phyloP scores from a whole-genome alignment of 1,140 invertebrate species.

The Bilobella aurantiaca region DNA sequence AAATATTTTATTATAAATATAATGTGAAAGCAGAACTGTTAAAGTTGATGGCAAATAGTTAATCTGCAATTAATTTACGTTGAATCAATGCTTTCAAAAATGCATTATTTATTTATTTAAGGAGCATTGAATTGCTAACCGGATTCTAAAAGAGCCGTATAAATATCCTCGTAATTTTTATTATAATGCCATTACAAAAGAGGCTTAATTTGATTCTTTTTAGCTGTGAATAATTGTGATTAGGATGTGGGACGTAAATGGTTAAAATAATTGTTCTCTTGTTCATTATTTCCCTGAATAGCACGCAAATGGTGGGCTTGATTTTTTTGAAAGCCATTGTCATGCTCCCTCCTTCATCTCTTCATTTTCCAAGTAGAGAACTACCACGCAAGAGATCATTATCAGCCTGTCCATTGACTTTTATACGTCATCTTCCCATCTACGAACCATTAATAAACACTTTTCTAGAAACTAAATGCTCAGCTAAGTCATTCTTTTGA shows the following conservation, averaged over 20 bases:
- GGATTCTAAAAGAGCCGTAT: no score
- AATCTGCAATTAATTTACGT: no score
- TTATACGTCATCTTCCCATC: background rate
- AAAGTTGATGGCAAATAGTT: no score
- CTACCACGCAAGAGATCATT: background rate
- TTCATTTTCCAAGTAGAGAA: background rate
- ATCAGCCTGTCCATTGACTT: background rate
- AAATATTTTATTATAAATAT: no score
- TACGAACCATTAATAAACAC: slow-evolving; percentile 5
- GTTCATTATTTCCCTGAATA: background rate
- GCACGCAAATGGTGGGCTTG: slow-evolving; percentile 1
- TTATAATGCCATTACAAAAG: no score
- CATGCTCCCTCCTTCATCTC: background rate
- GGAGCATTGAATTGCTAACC: background rate
- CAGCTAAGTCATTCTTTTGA: background rate
- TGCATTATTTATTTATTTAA: background rate
- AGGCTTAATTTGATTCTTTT: no score
- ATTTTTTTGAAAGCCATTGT: background rate
- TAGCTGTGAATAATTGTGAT: no score
- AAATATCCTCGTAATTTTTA: no score
- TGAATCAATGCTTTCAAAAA: no score
- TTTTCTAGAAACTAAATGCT: background rate
- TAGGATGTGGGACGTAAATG: background rate
- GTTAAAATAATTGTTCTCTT: background rate
- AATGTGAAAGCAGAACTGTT: no score